A percentile compares a stretch with the other conserved stretches of the same genome.
These are phyloP conservation scores for Drosophila fungiperda DNA, from an alignment of 2,888 invertebrate species.

Conservation along the genomic window DNA sequence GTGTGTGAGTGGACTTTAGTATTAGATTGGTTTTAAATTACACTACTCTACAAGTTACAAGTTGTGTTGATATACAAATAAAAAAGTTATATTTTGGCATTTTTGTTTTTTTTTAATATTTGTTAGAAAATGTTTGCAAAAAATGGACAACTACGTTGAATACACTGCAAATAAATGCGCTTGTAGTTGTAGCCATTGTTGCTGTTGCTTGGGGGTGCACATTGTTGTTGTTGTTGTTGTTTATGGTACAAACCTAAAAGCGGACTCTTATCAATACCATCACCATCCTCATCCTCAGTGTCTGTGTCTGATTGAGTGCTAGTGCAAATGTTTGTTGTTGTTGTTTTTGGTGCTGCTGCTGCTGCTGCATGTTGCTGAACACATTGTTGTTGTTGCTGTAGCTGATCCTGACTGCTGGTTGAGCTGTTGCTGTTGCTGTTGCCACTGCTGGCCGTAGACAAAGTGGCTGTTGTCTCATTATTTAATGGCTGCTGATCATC, in stretches of 20 bases:
- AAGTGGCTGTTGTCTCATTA: conserved; percentile 67
- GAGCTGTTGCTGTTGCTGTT: conserved; percentile 16
- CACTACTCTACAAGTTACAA: conserved; percentile 33
- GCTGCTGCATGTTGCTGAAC: conserved; percentile 16
- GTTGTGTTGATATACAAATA: conserved; percentile 13
- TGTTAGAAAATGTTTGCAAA: conserved; percentile 14
- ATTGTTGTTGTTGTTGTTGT: conserved; percentile 46
- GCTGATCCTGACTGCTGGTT: conserved; percentile 32
- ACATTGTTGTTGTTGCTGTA: conserved; percentile 20
- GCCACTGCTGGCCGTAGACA: conserved; percentile 56
- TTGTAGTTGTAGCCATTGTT: conserved; percentile 20
- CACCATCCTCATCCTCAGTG: conserved; percentile 76
- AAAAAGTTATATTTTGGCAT: conserved; percentile 10
- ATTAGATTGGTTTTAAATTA: conserved; percentile 13
- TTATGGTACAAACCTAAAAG: conserved; percentile 85
- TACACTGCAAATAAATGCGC: conserved; percentile 21
- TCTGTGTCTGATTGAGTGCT: conserved; percentile 70
- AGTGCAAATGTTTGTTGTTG: conserved; percentile 65
- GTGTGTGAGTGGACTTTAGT: conserved; percentile 1
- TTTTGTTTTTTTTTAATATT: not conserved
- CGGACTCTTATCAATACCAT: conserved; percentile 84
- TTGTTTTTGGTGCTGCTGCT: conserved; percentile 23
- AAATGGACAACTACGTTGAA: conserved; percentile 7
- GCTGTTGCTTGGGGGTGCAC: conserved; percentile 27
- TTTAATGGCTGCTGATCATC: conserved; percentile 82